Evolutionary conservation across 2,888 invertebrate genomes (phyloP).

Genomic region (Anaspis maculata): DNA sequence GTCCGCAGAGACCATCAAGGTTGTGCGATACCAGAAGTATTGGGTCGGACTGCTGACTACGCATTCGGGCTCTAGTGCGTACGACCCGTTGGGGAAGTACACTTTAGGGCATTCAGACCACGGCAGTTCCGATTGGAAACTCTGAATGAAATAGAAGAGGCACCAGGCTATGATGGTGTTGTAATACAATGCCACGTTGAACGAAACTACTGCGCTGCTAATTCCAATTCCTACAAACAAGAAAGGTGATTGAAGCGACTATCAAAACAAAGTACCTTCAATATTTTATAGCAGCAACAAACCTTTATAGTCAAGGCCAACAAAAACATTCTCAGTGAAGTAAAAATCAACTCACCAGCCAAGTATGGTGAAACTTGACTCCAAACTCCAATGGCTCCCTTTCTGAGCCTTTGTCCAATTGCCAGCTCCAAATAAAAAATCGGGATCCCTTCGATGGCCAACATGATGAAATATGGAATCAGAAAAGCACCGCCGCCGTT

Average conservation of each 20-base stretch:
- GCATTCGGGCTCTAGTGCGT: constrained; percentile 73
- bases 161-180: constrained; percentile 99
- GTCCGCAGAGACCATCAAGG: constrained; percentile 81
- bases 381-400: constrained; percentile 94
- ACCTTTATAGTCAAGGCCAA: too few relatives aligned
- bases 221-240: constrained; percentile 67
- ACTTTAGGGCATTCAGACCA: constrained; percentile 88
- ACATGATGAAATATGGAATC: constrained; percentile 93
- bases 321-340: too few relatives aligned
- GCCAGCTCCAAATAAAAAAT: constrained; percentile 94
- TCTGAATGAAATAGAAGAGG: constrained; percentile 88
- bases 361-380: constrained; percentile 84
- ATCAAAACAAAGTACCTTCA: too few relatives aligned
- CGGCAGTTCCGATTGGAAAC: constrained; percentile 84
- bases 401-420: constrained; percentile 85
- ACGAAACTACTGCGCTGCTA: constrained; percentile 91
- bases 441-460: constrained; percentile 89
- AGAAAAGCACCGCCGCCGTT: constrained; percentile 95
- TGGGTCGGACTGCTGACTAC: constrained; percentile 83
- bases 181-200: constrained; percentile 93
- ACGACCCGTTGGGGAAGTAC: constrained; percentile 71
- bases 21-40: constrained; percentile 92
- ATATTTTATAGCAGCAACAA: too few relatives aligned
- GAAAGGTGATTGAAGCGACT: not conserved
- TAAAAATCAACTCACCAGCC: constrained; percentile 42